Percentiles rank a stretch among this genome's conserved stretches.
phyloP scores from a whole-genome alignment of 2,797 vertebrate genomes.

The Sebastes steindachneri region DNA sequence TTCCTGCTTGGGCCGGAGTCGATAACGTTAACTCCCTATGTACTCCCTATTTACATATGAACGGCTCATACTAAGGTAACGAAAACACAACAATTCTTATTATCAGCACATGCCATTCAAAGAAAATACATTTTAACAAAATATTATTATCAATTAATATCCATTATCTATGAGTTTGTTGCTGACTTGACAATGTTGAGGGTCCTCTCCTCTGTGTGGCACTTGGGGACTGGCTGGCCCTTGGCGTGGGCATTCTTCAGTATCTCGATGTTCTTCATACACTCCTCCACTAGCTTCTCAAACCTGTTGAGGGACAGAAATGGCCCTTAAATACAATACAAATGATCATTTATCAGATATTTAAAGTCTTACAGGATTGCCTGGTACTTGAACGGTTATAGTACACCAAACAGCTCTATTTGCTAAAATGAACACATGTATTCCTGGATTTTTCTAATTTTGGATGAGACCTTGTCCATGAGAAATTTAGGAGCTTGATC shows the following conservation, averaged over 20 bases:
- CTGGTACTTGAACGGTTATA: background rate
- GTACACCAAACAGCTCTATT: background rate
- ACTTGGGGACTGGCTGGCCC: slow-evolving; percentile 85
- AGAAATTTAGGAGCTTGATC: background rate
- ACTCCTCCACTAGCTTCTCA: slow-evolving; percentile 89
- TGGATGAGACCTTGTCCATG: background rate
- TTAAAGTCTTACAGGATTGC: background rate
- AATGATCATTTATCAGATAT: background rate
- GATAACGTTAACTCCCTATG: too few species aligned
- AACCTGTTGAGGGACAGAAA: slow-evolving; percentile 75
- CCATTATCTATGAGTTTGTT: background rate
- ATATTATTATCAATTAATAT: background rate
- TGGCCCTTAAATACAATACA: background rate
- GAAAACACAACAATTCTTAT: too few species aligned
- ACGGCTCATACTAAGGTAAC: too few species aligned
- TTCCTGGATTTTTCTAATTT: background rate
- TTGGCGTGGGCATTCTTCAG: slow-evolving; percentile 87
- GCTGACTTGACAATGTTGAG: slow-evolving; percentile 88
- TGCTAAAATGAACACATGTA: background rate
- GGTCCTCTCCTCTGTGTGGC: slow-evolving; percentile 90
- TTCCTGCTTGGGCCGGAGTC: too few species aligned
- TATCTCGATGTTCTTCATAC: slow-evolving; percentile 86
- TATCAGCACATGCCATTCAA: background rate
- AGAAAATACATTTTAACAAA: background rate
- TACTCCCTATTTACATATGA: rapidly evolving